phyloP scores from a whole-genome alignment of 2,888 invertebrate genomes.

The Caenorhabditis sp. region DNA sequence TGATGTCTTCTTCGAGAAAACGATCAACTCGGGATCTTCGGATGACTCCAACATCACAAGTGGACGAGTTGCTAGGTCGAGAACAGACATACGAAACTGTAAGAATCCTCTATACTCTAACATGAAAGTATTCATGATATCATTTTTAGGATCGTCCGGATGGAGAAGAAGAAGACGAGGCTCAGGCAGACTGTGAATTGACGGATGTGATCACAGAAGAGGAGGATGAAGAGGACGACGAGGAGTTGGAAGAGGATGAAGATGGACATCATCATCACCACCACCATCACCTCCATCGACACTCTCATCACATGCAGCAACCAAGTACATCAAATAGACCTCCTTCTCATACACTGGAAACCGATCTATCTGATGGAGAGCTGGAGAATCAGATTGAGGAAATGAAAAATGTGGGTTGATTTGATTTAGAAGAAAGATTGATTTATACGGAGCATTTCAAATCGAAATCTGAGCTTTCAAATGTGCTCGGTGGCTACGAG shows the following conservation, averaged over 20 bases:
- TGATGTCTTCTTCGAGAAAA: conserved; percentile 39
- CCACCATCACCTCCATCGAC: conserved; percentile 20
- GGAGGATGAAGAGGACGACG: conserved; percentile 67
- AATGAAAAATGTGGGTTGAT: conserved; percentile 1
- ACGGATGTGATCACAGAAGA: conserved; percentile 73
- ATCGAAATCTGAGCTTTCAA: no score
- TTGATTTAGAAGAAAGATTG: background rate
- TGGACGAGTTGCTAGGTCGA: conserved; percentile 25
- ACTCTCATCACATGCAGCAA: background rate
- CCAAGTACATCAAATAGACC: conserved; percentile 1
- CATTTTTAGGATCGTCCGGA: conserved; percentile 43
- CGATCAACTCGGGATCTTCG: conserved; percentile 54
- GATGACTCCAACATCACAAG: conserved; percentile 21
- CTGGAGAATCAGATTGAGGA: background rate
- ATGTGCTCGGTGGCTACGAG: no score
- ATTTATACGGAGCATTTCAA: no score
- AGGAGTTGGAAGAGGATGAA: conserved; percentile 32
- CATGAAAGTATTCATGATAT: background rate
- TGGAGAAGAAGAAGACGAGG: conserved; percentile 72
- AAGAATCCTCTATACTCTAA: background rate
- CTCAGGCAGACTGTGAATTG: conserved; percentile 76
- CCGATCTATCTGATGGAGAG: conserved; percentile 35
- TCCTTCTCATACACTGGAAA: conserved; percentile 35
- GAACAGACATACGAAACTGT: conserved; percentile 42
- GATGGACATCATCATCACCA: conserved; percentile 23